Percentiles rank a stretch among this genome's conserved stretches.
Evolutionary conservation across 2,888 invertebrate genomes (phyloP).

Genomic region (Marronus borbonicus): DNA sequence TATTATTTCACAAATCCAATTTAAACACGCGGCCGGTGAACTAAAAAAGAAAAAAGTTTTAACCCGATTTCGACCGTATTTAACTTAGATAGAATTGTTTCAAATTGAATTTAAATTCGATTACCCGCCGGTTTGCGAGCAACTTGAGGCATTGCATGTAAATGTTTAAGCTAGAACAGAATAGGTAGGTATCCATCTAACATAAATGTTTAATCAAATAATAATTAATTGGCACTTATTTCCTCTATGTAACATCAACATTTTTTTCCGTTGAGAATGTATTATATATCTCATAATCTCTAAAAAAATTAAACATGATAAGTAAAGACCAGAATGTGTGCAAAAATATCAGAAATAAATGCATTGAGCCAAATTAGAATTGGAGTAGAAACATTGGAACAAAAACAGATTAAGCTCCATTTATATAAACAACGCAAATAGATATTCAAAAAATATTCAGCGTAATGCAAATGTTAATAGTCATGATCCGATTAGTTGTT

Average conservation of each 20-base stretch:
- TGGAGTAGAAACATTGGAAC: no score
- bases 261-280: no score
- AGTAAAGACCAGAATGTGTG: no score
- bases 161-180: not conserved
- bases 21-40: not conserved
- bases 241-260: not conserved
- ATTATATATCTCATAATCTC: no score
- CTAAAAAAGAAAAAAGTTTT: not conserved
- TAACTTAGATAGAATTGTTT: slow-evolving; percentile 25
- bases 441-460: no score
- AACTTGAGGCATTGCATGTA: slow-evolving; percentile 23
- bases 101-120: slow-evolving; percentile 33
- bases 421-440: no score
- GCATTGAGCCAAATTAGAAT: no score
- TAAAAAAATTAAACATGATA: no score
- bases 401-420: no score
- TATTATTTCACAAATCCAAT: slow-evolving; percentile 1
- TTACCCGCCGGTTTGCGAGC: not conserved
- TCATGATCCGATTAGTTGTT: not conserved
- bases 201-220: not conserved
- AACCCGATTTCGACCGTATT: slow-evolving; percentile 10
- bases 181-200: not conserved
- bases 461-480: not conserved
- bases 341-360: no score
- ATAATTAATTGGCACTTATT: not conserved